Percentiles rank a stretch among this genome's conserved stretches.
Evolutionary conservation across 2,797 vertebrate species (phyloP).

Genomic region (Lagorchestes hirsutus): DNA sequence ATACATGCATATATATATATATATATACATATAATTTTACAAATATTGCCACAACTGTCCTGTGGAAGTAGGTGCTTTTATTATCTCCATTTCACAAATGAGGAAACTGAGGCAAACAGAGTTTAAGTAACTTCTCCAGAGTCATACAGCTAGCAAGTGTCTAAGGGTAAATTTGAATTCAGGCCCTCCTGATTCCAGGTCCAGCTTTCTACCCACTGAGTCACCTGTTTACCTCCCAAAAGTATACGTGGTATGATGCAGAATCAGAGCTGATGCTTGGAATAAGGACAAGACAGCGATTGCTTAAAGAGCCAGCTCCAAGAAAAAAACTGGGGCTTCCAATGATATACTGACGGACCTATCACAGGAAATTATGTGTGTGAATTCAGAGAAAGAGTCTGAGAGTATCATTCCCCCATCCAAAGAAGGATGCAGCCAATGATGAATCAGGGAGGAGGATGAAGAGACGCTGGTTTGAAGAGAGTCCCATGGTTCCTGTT

Average conservation of each 20-base stretch:
- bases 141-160: not conserved
- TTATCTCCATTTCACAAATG: not conserved
- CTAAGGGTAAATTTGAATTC: not conserved
- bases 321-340: not conserved
- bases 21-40: no score
- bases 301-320: not conserved
- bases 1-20: no score
- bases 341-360: not conserved
- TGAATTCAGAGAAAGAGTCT: not conserved
- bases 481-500: conserved; percentile 15
- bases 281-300: not conserved
- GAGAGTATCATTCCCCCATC: not conserved
- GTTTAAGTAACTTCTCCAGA: not conserved
- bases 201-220: not conserved
- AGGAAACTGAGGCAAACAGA: not conserved
- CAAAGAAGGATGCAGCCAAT: fast-evolving
- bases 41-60: no score
- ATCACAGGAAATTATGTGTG: not conserved
- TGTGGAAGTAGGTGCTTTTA: no score
- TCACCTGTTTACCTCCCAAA: no score
- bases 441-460: not conserved
- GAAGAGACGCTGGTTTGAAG: not conserved
- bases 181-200: not conserved
- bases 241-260: not conserved
- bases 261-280: conserved; percentile 10